These are phyloP conservation scores for Colaptes auratus DNA, from an alignment of 2,113 vertebrate genomes.

Conservation along the genomic window DNA sequence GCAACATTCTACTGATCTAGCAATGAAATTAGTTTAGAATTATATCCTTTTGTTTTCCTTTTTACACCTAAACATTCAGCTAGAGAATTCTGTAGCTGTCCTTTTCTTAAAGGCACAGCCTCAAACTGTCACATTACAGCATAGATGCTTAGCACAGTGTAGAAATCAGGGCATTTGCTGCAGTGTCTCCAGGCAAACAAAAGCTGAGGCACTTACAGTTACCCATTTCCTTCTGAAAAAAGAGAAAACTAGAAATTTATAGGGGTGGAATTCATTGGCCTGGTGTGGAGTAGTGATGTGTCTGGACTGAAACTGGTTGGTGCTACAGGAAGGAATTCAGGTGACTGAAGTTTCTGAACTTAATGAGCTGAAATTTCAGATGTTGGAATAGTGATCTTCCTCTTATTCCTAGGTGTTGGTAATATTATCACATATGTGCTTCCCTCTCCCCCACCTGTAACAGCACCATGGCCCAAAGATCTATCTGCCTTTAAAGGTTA, in stretches of 20 bases:
- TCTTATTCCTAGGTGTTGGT: neutral
- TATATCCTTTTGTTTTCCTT: too few species aligned
- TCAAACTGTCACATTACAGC: too few species aligned
- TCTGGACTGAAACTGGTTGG: too few species aligned
- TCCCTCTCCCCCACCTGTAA: neutral
- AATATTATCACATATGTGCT: neutral
- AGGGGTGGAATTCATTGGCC: neutral
- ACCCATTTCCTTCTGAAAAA: neutral
- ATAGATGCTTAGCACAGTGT: neutral
- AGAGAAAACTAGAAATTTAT: neutral
- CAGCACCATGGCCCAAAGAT: neutral
- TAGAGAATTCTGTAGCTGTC: too few species aligned
- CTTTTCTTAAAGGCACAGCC: too few species aligned
- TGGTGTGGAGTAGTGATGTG: neutral
- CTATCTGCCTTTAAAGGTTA: neutral
- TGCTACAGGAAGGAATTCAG: too few species aligned
- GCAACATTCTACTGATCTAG: too few species aligned
- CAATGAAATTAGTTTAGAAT: too few species aligned
- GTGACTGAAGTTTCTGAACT: too few species aligned
- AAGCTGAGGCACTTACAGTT: neutral
- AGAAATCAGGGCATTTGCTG: neutral
- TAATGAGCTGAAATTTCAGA: neutral
- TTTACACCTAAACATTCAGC: too few species aligned
- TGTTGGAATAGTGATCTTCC: neutral
- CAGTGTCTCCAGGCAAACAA: neutral